Evolutionary conservation across 2,797 vertebrate species (phyloP), one percentile per base, ranked within the genome.

Genomic region (Antennarius maculatus): DNA sequence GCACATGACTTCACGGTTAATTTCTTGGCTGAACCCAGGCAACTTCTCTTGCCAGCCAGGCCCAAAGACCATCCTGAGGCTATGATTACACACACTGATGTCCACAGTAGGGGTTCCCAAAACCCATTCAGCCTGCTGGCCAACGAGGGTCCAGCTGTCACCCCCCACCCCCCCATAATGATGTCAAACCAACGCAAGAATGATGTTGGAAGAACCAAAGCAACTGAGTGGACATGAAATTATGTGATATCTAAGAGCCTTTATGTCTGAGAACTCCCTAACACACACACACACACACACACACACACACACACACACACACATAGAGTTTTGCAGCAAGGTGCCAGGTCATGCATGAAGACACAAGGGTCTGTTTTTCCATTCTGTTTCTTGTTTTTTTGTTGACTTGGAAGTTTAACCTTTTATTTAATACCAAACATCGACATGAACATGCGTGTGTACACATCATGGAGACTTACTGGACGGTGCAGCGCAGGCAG

Each of bases 401-500:
- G 49, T 57, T 57, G 55, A 57, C 23, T 63, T 69, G 42, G 28
- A 60, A 41, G 28, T 47, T 67, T 55, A 43, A 37, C 57, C 29
- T 42, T 69, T 80, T 70, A 52, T 23, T 63, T 77, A 27, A 42
- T 66, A 42, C 58, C 17, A 65, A 46, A 54, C 42, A 61, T 42
- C 47, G 7, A n/a, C 61, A 54, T 17, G 29, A 28, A 72, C 46
- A 71, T 7, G 50, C 11, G 46, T 42, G 7, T 1, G 15, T 10
- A 55, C 17, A 52, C 55, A 65, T 17, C 66, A 41, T 31, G 16
- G 16, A 67, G 57, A 94, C 95, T 95, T 90, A 97, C 96, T 95
- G 80, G 96, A 97, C 41, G 96, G 95, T 55, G 91, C 82, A 37
- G 95, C 95, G 2, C 91, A 95, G 42, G 88, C 71, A 17, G 96